A percentile compares a stretch with the other conserved stretches of the same genome.
Conservation (phyloP, 2,888 invertebrate species). For the Ophion costatus region DNA sequence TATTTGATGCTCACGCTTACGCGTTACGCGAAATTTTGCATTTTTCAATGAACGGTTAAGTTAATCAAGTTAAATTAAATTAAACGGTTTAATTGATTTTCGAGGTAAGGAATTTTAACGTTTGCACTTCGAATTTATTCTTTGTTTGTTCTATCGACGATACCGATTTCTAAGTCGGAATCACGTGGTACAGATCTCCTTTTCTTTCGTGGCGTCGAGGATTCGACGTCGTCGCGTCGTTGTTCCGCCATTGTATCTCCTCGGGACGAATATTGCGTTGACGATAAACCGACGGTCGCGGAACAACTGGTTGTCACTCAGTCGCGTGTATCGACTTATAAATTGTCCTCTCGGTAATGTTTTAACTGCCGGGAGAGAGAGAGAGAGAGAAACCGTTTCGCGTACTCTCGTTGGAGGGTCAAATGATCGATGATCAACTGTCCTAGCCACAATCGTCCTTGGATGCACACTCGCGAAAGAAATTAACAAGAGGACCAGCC, state of each 20-base stretch:
- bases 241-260: slow-evolving; percentile 21
- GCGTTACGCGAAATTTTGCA: background rate
- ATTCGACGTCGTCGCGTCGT: slow-evolving; percentile 39
- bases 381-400: slow-evolving; percentile 9
- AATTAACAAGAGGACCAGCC: background rate
- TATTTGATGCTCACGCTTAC: no score
- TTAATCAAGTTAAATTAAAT: no score
- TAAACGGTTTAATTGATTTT: background rate
- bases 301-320: slow-evolving; percentile 43
- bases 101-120: background rate
- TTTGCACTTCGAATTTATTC: background rate
- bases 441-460: slow-evolving; percentile 9
- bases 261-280: slow-evolving; percentile 7
- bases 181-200: slow-evolving; percentile 37
- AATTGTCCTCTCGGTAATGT: slow-evolving; percentile 51
- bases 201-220: slow-evolving; percentile 39
- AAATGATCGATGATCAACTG: slow-evolving; percentile 62
- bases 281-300: slow-evolving; percentile 34
- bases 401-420: slow-evolving; percentile 50
- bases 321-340: slow-evolving; percentile 60
- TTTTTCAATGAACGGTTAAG: no score
- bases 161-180: slow-evolving; percentile 48
- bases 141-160: slow-evolving; percentile 4
- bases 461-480: background rate
- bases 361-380: slow-evolving; percentile 42